Evolutionary conservation across 2,113 vertebrate species (phyloP).

Genomic region (Chamaetylas fuelleborni): DNA sequence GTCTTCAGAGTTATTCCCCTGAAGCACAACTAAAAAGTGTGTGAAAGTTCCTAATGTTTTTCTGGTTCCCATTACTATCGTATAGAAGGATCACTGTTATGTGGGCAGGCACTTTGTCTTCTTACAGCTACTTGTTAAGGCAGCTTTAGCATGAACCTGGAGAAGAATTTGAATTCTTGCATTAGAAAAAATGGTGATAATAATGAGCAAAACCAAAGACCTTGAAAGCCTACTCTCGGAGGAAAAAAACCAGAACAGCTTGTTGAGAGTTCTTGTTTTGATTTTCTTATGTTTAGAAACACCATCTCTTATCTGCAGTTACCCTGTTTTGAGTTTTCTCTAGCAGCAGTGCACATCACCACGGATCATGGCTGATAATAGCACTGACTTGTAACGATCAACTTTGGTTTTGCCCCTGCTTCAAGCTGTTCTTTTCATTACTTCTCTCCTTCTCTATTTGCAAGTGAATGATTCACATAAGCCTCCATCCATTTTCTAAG

Average conservation of each 20-base stretch:
- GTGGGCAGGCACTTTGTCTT: background rate
- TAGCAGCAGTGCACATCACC: background rate
- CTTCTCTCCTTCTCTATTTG: background rate
- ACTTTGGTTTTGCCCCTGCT: background rate
- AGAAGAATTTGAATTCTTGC: background rate
- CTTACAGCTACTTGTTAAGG: background rate
- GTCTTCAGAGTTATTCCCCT: background rate
- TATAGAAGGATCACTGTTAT: background rate
- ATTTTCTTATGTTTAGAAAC: background rate
- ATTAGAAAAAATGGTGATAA: background rate
- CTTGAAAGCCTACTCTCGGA: background rate
- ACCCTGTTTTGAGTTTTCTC: background rate
- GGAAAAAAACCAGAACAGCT: background rate
- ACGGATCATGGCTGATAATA: background rate
- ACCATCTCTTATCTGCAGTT: background rate
- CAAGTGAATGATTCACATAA: background rate
- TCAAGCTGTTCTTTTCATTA: background rate
- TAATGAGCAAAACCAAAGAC: background rate
- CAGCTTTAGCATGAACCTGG: background rate
- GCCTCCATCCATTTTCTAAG: background rate
- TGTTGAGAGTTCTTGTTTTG: background rate
- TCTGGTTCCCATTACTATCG: background rate
- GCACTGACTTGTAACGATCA: background rate
- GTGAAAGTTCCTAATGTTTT: background rate
- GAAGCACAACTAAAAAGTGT: background rate